Evolutionary conservation across 2,113 vertebrate genomes (phyloP).

Genomic region (Aegotheles bennettii): DNA sequence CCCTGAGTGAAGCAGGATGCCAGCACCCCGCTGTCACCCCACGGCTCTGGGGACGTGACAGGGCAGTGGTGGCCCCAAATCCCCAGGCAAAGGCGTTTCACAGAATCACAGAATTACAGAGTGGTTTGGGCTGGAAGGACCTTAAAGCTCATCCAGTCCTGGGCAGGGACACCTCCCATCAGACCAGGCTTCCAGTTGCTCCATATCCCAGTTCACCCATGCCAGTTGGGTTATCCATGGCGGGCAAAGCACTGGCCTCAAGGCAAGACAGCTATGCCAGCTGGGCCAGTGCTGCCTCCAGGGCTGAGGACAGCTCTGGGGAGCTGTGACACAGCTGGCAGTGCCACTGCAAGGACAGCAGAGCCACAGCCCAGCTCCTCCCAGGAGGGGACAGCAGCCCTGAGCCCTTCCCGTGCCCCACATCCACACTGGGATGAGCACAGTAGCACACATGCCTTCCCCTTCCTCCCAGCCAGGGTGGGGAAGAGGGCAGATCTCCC

Average conservation of each 20-base stretch:
- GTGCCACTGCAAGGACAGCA: background rate
- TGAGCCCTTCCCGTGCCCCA: rapidly evolving
- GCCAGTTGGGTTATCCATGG: background rate
- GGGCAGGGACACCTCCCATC: no score
- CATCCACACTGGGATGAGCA: rapidly evolving
- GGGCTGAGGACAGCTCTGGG: rapidly evolving
- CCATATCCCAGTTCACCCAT: background rate
- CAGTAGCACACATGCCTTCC: background rate
- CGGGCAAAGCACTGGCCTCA: background rate
- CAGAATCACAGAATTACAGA: no score
- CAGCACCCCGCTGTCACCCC: background rate
- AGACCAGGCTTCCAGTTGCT: background rate
- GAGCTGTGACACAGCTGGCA: background rate
- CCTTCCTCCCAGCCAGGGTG: rapidly evolving
- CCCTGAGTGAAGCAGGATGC: background rate
- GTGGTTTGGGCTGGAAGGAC: no score
- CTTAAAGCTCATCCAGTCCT: no score
- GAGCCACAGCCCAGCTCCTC: background rate
- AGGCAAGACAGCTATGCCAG: background rate
- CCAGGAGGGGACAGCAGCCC: background rate
- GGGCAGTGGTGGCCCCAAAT: background rate
- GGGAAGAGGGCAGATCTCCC: background rate
- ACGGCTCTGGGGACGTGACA: rapidly evolving
- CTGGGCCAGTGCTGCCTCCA: background rate
- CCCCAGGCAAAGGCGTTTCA: background rate